Percentiles rank a stretch among this genome's conserved stretches.
These are phyloP conservation scores for Centropristis striata DNA, from an alignment of 2,113 vertebrate species.

Conservation along the genomic window DNA sequence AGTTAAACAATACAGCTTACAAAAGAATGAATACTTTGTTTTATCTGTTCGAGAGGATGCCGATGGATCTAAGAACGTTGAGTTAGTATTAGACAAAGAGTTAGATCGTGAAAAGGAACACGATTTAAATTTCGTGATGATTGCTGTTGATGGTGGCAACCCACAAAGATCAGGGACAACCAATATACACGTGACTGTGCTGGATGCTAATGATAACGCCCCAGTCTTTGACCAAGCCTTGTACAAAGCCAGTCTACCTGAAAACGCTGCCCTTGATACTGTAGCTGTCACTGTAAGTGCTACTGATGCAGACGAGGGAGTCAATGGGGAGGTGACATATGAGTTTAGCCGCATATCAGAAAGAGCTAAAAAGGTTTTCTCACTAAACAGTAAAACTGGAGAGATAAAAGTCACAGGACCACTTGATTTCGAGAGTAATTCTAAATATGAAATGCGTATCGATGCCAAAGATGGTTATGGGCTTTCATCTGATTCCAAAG, in stretches of 20 bases:
- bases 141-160: conserved; percentile 78
- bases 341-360: conserved; percentile 65
- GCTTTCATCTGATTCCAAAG: conserved; percentile 75
- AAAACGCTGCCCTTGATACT: conserved; percentile 64
- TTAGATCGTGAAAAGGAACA: conserved; percentile 75
- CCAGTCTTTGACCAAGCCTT: conserved; percentile 73
- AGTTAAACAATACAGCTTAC: conserved; percentile 79
- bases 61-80: conserved; percentile 73
- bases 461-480: conserved; percentile 83
- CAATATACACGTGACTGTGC: conserved; percentile 69
- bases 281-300: conserved; percentile 79
- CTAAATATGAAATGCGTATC: conserved; percentile 64
- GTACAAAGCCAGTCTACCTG: conserved; percentile 70
- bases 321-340: conserved; percentile 69
- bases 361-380: conserved; percentile 37
- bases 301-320: conserved; percentile 79
- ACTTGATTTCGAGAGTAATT: conserved; percentile 65
- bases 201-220: conserved; percentile 82
- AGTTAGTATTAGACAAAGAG: conserved; percentile 73
- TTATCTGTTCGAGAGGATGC: conserved; percentile 62
- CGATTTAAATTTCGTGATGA: conserved; percentile 69
- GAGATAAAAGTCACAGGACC: conserved; percentile 42
- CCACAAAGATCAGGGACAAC: conserved; percentile 73
- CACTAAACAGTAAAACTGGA: conserved; percentile 47
- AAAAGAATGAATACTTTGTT: conserved; percentile 74